Evolutionary conservation across 2,113 vertebrate species (phyloP), one percentile per base, ranked within the genome.

Genomic region (Oceanodroma tethys): DNA sequence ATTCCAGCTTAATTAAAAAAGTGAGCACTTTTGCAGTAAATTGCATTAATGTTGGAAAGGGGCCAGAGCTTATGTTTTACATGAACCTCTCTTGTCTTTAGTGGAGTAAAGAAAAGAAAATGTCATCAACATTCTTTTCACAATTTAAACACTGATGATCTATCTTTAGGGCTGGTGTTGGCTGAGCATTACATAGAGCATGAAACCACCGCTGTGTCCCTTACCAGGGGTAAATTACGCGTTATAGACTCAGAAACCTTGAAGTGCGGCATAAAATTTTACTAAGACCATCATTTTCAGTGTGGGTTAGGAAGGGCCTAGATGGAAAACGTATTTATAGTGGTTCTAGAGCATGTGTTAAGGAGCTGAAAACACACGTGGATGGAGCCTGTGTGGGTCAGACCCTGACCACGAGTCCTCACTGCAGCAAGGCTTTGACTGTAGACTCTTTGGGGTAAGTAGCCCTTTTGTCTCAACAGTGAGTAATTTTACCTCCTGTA

Each of bases 1-100:
- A 95, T 95, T 91, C 86, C 96, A 83, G 78, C 91, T 90, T 96
- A 94, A 96, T 97, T 96, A 90, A 95, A 97, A 95, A 85, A 96
- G 89, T 38, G 94, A 97, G 50, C 89, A 90, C 87, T 97, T 97
- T 73, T 90, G 81, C 95, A 95, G 93, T 78, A 96, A 95, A 86
- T 94, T 94, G 89, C 94, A 94, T 95, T 97, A 88, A 88, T 19
- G 2, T 7, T 95, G 89, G 94, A 96, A 76, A 86, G 59, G n/a
- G 71, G 91, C 93, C 93, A 95, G 74, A 62, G 84, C 93, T 95
- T 82, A 96, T 90, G 91, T 96, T 97, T 95, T 96, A 96, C 93
- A 94, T 81, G 86, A 94, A 89, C 93, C 86, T 96, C 91, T 91
- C 84, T 95, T 96, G 96, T 96, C 93, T 81, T 88, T 47, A 90